Conservation (phyloP, 2,113 vertebrate species). For the Cygnus buccinator region DNA sequence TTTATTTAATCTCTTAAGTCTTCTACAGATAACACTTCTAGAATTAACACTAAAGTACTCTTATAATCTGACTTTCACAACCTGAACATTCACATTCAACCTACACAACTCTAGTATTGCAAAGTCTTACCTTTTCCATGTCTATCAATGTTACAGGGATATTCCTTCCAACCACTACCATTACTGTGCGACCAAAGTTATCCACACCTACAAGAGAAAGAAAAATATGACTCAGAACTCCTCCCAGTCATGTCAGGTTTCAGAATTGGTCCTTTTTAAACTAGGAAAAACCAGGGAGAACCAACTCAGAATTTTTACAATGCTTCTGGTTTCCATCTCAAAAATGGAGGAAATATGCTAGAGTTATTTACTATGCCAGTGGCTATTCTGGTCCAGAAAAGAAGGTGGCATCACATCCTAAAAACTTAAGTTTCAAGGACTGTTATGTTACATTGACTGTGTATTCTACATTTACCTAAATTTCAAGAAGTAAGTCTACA, state of each 20-base stretch:
- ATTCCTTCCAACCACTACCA: conserved; percentile 96
- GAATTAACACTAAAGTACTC: background rate
- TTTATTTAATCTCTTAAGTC: background rate
- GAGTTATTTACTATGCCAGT: background rate
- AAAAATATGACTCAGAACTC: background rate
- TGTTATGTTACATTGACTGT: background rate
- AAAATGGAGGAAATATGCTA: background rate
- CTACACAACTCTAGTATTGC: background rate
- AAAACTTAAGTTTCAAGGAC: background rate
- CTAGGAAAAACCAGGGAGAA: background rate
- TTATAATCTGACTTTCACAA: background rate
- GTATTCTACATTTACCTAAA: background rate
- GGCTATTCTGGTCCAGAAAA: background rate
- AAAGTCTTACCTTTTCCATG: conserved; percentile 90
- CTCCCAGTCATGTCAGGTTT: background rate
- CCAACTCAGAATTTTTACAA: background rate
- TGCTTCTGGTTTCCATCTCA: background rate
- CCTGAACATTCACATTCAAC: background rate
- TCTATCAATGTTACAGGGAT: conserved; percentile 95
- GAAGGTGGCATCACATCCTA: background rate
- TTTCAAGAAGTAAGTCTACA: background rate
- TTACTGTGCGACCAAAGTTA: conserved; percentile 90
- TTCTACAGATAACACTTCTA: background rate
- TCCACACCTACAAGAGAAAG: conserved; percentile 86
- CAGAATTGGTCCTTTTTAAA: background rate